These are phyloP conservation scores for Cryptotermes secundus DNA, from an alignment of 1,140 invertebrate genomes.

Conservation along the genomic window DNA sequence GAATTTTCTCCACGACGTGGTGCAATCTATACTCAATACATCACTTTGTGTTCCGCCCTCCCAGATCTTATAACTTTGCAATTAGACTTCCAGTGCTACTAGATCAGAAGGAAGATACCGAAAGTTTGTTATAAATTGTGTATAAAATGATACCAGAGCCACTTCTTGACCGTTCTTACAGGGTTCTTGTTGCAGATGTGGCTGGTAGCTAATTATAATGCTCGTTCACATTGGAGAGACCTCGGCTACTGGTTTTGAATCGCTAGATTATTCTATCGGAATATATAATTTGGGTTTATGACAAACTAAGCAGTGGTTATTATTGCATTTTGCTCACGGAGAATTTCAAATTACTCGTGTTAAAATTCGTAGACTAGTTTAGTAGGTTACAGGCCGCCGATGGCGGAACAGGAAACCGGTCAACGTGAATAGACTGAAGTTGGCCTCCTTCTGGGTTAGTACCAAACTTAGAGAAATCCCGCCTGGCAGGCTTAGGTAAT, in stretches of 20 bases:
- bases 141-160: not conserved
- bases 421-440: not conserved
- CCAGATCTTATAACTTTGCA: not conserved
- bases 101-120: not conserved
- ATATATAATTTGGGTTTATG: not conserved
- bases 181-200: not conserved
- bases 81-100: not conserved
- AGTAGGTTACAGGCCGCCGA: not conserved
- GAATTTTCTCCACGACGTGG: not conserved
- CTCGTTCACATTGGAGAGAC: too few species aligned
- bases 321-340: not conserved
- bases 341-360: not conserved
- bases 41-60: not conserved
- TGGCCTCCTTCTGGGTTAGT: too few species aligned
- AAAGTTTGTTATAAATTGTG: not conserved
- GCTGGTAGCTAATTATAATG: not conserved
- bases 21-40: not conserved
- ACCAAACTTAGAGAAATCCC: too few species aligned
- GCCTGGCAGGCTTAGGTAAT: too few species aligned
- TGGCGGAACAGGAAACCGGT: not conserved
- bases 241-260: not conserved
- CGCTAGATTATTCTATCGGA: not conserved
- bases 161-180: too few species aligned
- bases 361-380: not conserved
- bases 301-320: not conserved